A percentile compares a stretch with the other conserved stretches of the same genome.
Evolutionary conservation across 2,888 invertebrate genomes (phyloP).

Genomic region (Aphrophora alni): DNA sequence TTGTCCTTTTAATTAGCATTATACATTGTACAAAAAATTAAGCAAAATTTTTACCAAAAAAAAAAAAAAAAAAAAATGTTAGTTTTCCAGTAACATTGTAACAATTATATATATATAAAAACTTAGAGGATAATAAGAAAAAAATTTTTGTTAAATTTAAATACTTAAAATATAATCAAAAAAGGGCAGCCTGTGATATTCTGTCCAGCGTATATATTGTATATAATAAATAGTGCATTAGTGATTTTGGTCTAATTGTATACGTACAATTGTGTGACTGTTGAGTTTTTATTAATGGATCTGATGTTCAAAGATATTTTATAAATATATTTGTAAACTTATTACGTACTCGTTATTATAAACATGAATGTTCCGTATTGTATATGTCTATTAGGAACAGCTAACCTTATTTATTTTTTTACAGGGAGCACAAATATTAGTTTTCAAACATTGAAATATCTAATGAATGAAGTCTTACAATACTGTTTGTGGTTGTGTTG

Average conservation of each 20-base stretch:
- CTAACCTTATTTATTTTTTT: no score
- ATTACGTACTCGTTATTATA: background rate
- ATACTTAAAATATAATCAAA: background rate
- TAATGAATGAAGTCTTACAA: no score
- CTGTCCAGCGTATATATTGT: background rate
- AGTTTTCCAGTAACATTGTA: no score
- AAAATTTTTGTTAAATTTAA: background rate
- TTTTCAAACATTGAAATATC: no score
- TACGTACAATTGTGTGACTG: background rate
- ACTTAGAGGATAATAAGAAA: no score
- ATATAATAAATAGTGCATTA: background rate
- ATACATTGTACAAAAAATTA: background rate
- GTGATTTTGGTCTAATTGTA: background rate
- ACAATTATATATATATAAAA: no score
- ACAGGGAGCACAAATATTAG: no score
- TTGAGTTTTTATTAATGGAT: background rate
- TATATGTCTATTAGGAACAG: background rate
- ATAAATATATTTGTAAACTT: background rate
- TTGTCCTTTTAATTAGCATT: background rate
- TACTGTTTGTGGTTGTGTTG: no score
- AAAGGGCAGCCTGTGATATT: background rate
- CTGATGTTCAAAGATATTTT: background rate
- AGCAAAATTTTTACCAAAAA: background rate
- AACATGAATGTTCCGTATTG: background rate
- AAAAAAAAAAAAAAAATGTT: no score